Percentiles rank a stretch among this genome's conserved stretches.
These are phyloP conservation scores for Drosophila sucinea DNA, from an alignment of 1,140 invertebrate species.

Conservation along the genomic window DNA sequence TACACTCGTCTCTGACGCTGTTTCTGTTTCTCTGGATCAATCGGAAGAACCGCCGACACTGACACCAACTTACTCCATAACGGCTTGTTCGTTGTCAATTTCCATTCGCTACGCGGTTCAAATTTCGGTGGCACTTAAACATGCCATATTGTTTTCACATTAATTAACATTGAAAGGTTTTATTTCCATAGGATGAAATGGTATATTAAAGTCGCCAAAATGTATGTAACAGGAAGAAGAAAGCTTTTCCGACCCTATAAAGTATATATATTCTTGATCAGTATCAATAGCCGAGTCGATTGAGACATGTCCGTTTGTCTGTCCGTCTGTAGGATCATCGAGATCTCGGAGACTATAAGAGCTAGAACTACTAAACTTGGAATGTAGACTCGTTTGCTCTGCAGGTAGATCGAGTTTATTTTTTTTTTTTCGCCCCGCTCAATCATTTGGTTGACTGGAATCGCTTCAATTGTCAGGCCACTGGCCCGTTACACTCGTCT, in stretches of 20 bases:
- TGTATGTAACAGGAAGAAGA: neutral
- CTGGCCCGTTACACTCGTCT: constrained; percentile 7
- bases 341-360: too few species aligned
- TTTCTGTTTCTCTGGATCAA: constrained; percentile 45
- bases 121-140: constrained; percentile 61
- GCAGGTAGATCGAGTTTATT: too few species aligned
- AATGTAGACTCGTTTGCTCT: too few species aligned
- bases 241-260: too few species aligned
- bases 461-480: constrained; percentile 43
- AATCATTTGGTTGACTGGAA: constrained; percentile 53
- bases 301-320: too few species aligned
- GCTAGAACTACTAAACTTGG: too few species aligned
- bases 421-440: too few species aligned
- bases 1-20: constrained; percentile 9
- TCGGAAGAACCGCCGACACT: constrained; percentile 39
- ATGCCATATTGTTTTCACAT: constrained; percentile 61
- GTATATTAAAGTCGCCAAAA: neutral
- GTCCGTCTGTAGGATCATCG: too few species aligned
- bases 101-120: constrained; percentile 73
- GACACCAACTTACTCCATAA: neutral
- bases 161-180: constrained; percentile 78
- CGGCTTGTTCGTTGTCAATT: constrained; percentile 24
- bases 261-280: too few species aligned
- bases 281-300: too few species aligned
- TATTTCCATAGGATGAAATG: neutral